Evolutionary conservation across 2,113 vertebrate species (phyloP).

Genomic region (Lamprotornis superbus): DNA sequence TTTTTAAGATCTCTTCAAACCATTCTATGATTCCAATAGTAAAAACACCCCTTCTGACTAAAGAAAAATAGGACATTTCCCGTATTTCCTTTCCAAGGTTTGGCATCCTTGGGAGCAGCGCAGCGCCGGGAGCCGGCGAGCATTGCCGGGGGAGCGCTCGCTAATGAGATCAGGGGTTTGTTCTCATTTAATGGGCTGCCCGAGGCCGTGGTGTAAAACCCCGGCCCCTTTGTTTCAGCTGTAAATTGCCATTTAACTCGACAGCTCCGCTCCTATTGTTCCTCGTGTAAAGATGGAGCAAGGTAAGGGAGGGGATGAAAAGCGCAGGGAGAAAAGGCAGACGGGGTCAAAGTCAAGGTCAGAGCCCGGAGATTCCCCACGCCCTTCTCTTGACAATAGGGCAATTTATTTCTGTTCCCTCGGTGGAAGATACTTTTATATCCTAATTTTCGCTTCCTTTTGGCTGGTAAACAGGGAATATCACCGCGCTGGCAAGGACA

Average conservation of each 20-base stretch:
- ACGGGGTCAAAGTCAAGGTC: constrained; percentile 44
- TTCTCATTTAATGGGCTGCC: background rate
- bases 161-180: background rate
- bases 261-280: background rate
- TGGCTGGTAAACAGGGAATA: background rate
- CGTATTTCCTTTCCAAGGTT: background rate
- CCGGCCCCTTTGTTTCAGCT: constrained; percentile 5
- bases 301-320: background rate
- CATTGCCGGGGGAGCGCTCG: background rate
- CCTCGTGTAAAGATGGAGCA: background rate
- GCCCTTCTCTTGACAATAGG: background rate
- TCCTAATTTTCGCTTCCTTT: constrained; percentile 5
- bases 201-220: background rate
- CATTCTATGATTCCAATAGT: background rate
- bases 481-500: background rate
- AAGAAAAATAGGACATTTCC: background rate
- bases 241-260: constrained; percentile 25
- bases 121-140: background rate
- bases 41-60: background rate
- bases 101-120: accelerated
- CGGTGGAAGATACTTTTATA: background rate
- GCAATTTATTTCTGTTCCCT: background rate
- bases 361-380: background rate
- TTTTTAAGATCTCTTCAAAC: background rate
- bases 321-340: background rate